Evolutionary conservation across 2,888 invertebrate genomes (phyloP), one percentile per base, ranked within the genome.

Genomic region (Meteorus colon): DNA sequence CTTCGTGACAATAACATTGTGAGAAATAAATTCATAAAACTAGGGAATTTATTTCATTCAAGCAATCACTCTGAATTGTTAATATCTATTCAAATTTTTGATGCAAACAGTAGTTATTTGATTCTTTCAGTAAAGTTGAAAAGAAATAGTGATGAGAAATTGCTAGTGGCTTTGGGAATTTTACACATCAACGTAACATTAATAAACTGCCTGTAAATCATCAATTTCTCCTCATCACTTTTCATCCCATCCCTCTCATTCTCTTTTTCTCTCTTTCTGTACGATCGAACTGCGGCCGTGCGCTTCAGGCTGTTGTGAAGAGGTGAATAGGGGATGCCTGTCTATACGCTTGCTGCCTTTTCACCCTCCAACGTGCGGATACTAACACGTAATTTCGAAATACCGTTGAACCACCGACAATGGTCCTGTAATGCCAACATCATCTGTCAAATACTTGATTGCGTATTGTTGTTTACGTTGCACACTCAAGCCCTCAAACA

Each of bases 381-480:
- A 75, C 77, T 81, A 79, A 79, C 55, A 55, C 74, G 84, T 84
- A 85, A 86, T 86, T 84, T 80, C 79, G 78, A 81, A 85, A 83
- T 82, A 75, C 81, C 83, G 82, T 81, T 81, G 81, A 83, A 83
- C 79, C 80, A 81, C 80, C 82, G 82, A 87, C 86, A 87, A 87
- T 86, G 83, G 83, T 77, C 73, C 77, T 80, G 83, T 86, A 87
- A 86, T 86, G 84, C 83, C 80, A 83, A 84, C 84, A 85, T 87
- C 85, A 85, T 82, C 84, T 84, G 84, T 85, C 86, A 85, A 86
- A 86, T 85, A 85, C 84, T 86, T 86, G 86, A 87, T 87, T 87
- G 87, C 86, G 84, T 85, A 87, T 87, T 87, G 87, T 87, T 86
- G 85, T 87, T 86, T 86, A 84, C 83, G 85, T 83, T 84, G 85